Evolutionary conservation across 2,113 vertebrate genomes (phyloP).

Genomic region (Gobiocypris rarus): DNA sequence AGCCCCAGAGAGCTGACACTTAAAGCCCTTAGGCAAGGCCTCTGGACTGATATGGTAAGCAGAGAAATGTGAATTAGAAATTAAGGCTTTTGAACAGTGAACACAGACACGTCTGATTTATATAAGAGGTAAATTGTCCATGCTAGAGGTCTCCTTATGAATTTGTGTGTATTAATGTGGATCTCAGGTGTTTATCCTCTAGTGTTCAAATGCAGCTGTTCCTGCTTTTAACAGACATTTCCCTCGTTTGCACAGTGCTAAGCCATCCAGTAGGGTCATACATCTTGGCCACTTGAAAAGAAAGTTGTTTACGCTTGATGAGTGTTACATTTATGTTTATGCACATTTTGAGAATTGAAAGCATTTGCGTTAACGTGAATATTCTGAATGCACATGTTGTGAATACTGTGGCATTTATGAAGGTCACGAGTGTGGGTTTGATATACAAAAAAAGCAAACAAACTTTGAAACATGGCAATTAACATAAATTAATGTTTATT

Average conservation of each 20-base stretch:
- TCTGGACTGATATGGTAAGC: neutral
- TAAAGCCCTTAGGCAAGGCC: neutral
- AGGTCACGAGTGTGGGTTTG: neutral
- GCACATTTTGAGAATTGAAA: neutral
- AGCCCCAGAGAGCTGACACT: slow-evolving; percentile 32
- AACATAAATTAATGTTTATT: neutral
- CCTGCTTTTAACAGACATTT: neutral
- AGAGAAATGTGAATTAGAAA: slow-evolving; percentile 4
- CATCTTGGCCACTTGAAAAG: slow-evolving; percentile 13
- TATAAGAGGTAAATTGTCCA: slow-evolving; percentile 16
- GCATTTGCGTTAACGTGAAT: slow-evolving; percentile 2
- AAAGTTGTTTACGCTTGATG: neutral
- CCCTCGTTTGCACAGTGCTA: neutral
- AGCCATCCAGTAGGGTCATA: neutral
- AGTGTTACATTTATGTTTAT: neutral
- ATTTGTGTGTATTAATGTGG: slow-evolving; percentile 21
- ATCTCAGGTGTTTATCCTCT: slow-evolving; percentile 18
- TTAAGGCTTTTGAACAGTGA: neutral
- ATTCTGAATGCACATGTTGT: neutral
- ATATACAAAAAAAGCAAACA: neutral
- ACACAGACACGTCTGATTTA: slow-evolving; percentile 3
- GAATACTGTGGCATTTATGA: slow-evolving; percentile 10
- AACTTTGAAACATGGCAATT: neutral
- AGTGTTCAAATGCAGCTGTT: slow-evolving; percentile 9
- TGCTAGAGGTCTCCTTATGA: slow-evolving; percentile 1